Conservation (phyloP, 2,113 vertebrate genomes). For the Pyrgilauda ruficollis region DNA sequence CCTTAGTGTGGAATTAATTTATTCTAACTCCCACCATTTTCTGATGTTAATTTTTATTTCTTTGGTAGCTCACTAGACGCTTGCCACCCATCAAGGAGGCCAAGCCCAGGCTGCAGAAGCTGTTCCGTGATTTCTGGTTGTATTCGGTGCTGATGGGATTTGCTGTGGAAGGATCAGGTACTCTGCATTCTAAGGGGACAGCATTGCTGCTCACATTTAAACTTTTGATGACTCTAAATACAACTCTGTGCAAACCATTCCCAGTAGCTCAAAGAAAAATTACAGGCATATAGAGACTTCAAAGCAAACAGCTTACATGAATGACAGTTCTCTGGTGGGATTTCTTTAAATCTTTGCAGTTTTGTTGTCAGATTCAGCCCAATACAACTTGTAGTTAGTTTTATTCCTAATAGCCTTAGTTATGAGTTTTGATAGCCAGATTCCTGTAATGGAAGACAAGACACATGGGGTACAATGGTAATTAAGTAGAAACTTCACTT, state of each 20-base stretch:
- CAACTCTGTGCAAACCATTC: neutral
- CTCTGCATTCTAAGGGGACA: neutral
- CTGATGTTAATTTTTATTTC: neutral
- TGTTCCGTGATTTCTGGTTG: slow-evolving; percentile 97
- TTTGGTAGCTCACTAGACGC: slow-evolving; percentile 84
- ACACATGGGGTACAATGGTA: neutral
- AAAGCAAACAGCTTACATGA: neutral
- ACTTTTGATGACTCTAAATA: neutral
- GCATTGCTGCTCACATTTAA: neutral
- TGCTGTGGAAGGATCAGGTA: slow-evolving; percentile 95
- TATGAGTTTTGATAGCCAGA: neutral
- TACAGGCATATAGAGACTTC: neutral
- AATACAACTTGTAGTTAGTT: neutral
- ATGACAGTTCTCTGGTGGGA: neutral
- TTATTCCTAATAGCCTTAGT: neutral
- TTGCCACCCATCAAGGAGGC: slow-evolving; percentile 94
- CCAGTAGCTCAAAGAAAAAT: neutral
- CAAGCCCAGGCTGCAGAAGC: slow-evolving; percentile 93
- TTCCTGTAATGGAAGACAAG: neutral
- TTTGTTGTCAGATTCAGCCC: neutral
- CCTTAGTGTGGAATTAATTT: neutral
- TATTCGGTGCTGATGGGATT: slow-evolving; percentile 98
- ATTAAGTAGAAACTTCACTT: neutral
- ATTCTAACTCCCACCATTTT: neutral
- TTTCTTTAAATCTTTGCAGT: neutral